Conservation (phyloP, 2,113 vertebrate species). For the Cardinalis cardinalis region DNA sequence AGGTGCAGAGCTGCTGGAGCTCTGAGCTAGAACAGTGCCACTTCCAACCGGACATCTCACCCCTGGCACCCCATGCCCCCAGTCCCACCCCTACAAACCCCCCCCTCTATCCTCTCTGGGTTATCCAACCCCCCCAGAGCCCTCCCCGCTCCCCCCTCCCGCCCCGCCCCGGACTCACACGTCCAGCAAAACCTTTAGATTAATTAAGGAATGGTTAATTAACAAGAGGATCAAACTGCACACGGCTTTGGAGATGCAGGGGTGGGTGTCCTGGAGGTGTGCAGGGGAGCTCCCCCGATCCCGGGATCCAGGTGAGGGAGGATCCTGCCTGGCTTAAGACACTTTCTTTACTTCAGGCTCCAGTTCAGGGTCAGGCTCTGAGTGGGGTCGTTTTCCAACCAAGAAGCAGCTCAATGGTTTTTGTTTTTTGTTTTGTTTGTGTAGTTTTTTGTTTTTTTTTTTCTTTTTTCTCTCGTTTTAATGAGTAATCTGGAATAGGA, state of each 20-base stretch:
- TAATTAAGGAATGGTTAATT: conserved; percentile 63
- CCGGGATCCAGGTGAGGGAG: neutral
- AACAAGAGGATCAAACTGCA: conserved; percentile 44
- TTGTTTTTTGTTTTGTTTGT: neutral
- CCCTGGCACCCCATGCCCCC: too few species aligned
- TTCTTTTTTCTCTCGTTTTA: neutral
- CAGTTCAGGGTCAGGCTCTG: conserved; percentile 32
- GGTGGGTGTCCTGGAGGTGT: neutral
- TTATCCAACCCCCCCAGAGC: too few species aligned
- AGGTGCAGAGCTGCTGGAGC: too few species aligned
- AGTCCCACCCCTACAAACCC: too few species aligned
- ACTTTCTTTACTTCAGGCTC: conserved; percentile 20
- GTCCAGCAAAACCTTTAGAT: conserved; percentile 20
- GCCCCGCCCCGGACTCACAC: neutral
- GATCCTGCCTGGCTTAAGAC: conserved; percentile 45
- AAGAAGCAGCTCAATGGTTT: conserved; percentile 53
- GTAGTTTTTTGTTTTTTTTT: neutral
- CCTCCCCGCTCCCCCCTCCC: neutral
- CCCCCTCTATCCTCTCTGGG: too few species aligned
- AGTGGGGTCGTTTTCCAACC: conserved; percentile 21
- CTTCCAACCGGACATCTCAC: too few species aligned
- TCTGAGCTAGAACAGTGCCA: too few species aligned
- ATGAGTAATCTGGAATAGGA: conserved; percentile 50
- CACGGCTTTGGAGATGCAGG: conserved; percentile 50
- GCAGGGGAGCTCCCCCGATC: neutral